These are phyloP conservation scores for Acanthochromis polyacanthus DNA, from an alignment of 2,113 vertebrate genomes.

Conservation along the genomic window DNA sequence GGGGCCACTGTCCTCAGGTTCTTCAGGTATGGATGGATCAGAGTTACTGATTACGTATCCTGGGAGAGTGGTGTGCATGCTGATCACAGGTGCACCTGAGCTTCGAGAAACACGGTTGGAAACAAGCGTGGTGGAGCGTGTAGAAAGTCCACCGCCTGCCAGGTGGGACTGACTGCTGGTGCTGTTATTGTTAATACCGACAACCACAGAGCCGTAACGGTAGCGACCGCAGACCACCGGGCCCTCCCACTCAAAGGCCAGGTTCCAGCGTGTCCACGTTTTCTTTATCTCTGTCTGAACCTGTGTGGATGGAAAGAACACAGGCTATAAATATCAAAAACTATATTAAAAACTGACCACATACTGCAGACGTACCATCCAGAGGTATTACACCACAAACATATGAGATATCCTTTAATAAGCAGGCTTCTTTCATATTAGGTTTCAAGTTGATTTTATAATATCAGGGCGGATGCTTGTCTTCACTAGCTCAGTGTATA, in stretches of 20 bases:
- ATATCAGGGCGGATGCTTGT: not conserved
- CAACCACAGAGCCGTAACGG: conserved; percentile 88
- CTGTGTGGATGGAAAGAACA: conserved; percentile 63
- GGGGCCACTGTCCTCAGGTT: conserved; percentile 79
- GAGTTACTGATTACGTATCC: conserved; percentile 91
- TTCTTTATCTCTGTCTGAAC: conserved; percentile 93
- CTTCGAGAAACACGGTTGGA: conserved; percentile 78
- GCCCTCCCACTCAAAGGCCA: conserved; percentile 88
- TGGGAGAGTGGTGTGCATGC: conserved; percentile 84
- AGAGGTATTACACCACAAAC: no score
- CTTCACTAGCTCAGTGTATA: not conserved
- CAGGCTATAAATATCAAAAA: no score
- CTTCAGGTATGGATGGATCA: conserved; percentile 85
- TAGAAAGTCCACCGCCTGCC: conserved; percentile 70
- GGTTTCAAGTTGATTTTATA: not conserved
- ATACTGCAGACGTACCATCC: not conserved
- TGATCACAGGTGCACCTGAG: conserved; percentile 39
- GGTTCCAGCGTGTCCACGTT: conserved; percentile 89
- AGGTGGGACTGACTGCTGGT: conserved; percentile 89
- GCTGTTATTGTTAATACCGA: conserved; percentile 89
- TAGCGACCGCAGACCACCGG: conserved; percentile 86
- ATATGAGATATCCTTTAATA: no score
- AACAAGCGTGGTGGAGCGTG: conserved; percentile 82
- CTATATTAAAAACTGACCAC: no score
- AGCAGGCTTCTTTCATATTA: no score